These are phyloP conservation scores for Aricia artaxerxes DNA, from an alignment of 2,888 invertebrate genomes.

Conservation along the genomic window DNA sequence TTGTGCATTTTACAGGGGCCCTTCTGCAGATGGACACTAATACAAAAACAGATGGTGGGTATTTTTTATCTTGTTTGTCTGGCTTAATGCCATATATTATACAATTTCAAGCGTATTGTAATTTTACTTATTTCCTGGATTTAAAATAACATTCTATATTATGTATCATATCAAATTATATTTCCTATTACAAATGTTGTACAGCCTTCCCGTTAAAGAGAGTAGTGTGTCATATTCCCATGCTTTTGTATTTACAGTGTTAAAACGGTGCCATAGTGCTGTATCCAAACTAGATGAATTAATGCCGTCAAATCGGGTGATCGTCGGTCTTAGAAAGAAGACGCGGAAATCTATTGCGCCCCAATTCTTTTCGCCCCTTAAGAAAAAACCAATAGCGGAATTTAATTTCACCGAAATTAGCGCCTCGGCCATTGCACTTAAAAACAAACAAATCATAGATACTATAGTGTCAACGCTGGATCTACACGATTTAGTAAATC, in stretches of 20 bases:
- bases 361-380: constrained; percentile 69
- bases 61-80: constrained; percentile 35
- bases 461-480: constrained; percentile 62
- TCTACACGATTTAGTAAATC: constrained; percentile 57
- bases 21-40: constrained; percentile 52
- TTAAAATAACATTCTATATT: background rate
- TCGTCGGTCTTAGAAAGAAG: constrained; percentile 55
- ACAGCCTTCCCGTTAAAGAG: background rate
- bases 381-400: constrained; percentile 61
- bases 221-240: background rate
- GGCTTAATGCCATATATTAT: background rate
- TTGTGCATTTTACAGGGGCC: constrained; percentile 57
- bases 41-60: constrained; percentile 61
- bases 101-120: background rate
- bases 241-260: constrained; percentile 63
- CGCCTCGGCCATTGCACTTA: constrained; percentile 48
- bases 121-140: background rate
- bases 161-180: background rate
- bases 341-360: constrained; percentile 55
- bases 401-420: constrained; percentile 62
- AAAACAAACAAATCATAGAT: constrained; percentile 67
- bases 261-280: constrained; percentile 66
- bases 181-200: background rate
- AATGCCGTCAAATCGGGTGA: constrained; percentile 60
- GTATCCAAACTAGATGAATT: constrained; percentile 57